Percentiles rank a stretch among this genome's conserved stretches.
Evolutionary conservation across 2,797 vertebrate species (phyloP).

Genomic region (Pangasius larnaudii): DNA sequence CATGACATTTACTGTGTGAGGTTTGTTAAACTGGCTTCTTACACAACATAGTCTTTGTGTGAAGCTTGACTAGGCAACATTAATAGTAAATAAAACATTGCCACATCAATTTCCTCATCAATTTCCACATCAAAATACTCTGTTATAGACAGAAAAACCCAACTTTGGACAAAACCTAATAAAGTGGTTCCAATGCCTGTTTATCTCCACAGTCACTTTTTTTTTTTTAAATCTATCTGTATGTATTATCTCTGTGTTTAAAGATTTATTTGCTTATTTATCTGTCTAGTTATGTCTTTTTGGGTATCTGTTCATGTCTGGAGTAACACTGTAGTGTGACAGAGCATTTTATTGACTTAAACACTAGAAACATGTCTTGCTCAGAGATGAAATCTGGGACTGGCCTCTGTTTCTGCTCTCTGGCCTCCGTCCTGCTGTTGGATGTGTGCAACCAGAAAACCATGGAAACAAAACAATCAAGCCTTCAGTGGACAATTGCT

Average conservation of each 20-base stretch:
- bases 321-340: neutral
- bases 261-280: neutral
- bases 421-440: constrained; percentile 63
- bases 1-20: neutral
- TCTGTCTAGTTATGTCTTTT: neutral
- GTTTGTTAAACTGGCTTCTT: neutral
- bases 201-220: neutral
- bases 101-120: neutral
- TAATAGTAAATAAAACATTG: neutral
- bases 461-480: constrained; percentile 82
- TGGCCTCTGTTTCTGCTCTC: neutral
- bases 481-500: constrained; percentile 72
- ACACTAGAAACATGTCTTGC: constrained; percentile 3
- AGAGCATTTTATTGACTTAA: neutral
- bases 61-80: neutral
- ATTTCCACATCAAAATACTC: neutral
- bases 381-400: neutral
- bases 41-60: neutral
- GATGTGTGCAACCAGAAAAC: constrained; percentile 75
- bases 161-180: neutral
- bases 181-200: neutral
- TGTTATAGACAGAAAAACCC: neutral
- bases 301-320: neutral
- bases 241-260: neutral
- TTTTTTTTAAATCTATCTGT: neutral